Evolutionary conservation across 2,113 vertebrate species (phyloP), one percentile per base, ranked within the genome.

Genomic region (Gavialis gangeticus): DNA sequence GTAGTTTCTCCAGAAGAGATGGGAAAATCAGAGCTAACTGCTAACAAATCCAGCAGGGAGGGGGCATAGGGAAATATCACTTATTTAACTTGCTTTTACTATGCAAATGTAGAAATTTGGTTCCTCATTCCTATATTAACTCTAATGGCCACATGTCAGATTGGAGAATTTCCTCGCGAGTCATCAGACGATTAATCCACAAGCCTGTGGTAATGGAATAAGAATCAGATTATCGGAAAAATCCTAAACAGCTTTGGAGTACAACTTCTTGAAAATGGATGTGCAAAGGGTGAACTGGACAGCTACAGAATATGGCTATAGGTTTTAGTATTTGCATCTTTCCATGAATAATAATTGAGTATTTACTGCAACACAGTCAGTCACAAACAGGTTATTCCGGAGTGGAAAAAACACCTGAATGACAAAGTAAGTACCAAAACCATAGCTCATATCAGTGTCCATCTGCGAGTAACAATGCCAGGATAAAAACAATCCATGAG

Each of bases 231-330:
- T 77, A 87, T 27, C 57, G 73, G 76, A 87, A 56, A 86, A 93
- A 95, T 30, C 84, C 25, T 84, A 89, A 89, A 76, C 0, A 4
- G 34, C 83, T 88, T 87, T 88, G 60, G 83, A 82, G 80, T 69
- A 79, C 21, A 87, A 81, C 83, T 92, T 91, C 88, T 92, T 77
- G 80, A 63, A 91, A 34, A 78, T 12, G 37, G 82, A 59, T 85
- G 73, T 88, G 92, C 82, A 94, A 95, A 94, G 56, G 54, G 24
- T 88, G 73, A 84, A 92, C 95, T 64, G 3, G 3, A 76, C 30
- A 91, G 63, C 67, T 34, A 37, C 25, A 83, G 22, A 89, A 63
- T 69, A 89, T 2, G 22, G 28, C 24, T 67, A 19, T 58, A 75
- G 58, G 37, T 90, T 85, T 93, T 34, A 85, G 67, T 67, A 55